These are phyloP conservation scores for Poecilia gillii DNA, from an alignment of 2,797 vertebrate species.

Conservation along the genomic window DNA sequence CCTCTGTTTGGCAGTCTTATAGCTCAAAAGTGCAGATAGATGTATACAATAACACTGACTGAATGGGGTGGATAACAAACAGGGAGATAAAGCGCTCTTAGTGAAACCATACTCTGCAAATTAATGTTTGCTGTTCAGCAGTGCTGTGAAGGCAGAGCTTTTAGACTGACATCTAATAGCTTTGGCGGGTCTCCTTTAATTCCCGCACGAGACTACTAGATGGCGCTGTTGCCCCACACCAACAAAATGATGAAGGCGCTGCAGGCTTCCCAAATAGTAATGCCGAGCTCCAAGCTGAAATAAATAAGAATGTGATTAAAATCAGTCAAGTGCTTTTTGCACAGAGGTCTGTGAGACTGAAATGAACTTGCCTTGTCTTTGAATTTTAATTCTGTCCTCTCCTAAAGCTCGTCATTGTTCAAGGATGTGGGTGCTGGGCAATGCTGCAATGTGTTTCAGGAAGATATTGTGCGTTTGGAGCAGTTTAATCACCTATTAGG, in stretches of 20 bases:
- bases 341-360: conserved; percentile 72
- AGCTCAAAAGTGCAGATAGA: conserved; percentile 39
- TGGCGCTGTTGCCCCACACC: conserved; percentile 68
- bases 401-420: conserved; percentile 76
- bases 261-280: conserved; percentile 54
- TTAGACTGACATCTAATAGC: conserved; percentile 40
- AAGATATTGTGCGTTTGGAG: conserved; percentile 76
- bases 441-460: conserved; percentile 75
- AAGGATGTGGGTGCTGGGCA: conserved; percentile 72
- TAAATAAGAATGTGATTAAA: conserved; percentile 82
- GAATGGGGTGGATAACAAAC: conserved; percentile 44
- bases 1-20: conserved; percentile 20
- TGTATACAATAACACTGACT: conserved; percentile 54
- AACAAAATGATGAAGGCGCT: conserved; percentile 17
- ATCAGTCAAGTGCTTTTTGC: conserved; percentile 81
- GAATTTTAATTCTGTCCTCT: conserved; percentile 78
- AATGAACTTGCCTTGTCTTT: conserved; percentile 72
- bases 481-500: conserved; percentile 76
- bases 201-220: conserved; percentile 53
- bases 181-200: conserved; percentile 11
- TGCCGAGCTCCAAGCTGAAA: conserved; percentile 68
- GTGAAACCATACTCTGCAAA: conserved; percentile 57
- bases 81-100: conserved; percentile 48
- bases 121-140: conserved; percentile 54
- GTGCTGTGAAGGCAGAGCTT: conserved; percentile 34